Percentiles rank a stretch among this genome's conserved stretches.
Conservation (phyloP, 2,888 invertebrate genomes). For the Volucella inflata region DNA sequence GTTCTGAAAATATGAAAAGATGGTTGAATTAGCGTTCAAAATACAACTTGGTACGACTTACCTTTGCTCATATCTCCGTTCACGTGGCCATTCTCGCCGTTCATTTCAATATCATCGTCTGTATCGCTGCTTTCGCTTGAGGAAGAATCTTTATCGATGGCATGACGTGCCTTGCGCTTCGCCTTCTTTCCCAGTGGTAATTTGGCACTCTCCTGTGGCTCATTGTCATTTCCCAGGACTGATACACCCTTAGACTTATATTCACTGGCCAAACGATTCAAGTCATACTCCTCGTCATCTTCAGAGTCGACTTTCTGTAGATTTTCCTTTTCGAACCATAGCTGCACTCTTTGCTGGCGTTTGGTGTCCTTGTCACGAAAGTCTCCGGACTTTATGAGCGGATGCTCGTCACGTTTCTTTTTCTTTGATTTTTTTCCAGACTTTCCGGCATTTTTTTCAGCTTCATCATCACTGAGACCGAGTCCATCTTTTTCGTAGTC, state of each 20-base stretch:
- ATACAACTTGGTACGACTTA: background rate
- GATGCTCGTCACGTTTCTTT: constrained; percentile 85
- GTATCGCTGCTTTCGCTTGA: constrained; percentile 78
- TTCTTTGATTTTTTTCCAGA: constrained; percentile 77
- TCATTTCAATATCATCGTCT: constrained; percentile 80
- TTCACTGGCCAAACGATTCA: constrained; percentile 90
- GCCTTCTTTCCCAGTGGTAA: constrained; percentile 81
- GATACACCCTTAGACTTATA: constrained; percentile 89
- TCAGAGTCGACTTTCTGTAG: constrained; percentile 92
- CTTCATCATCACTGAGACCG: constrained; percentile 88
- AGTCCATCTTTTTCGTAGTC: constrained; percentile 81
- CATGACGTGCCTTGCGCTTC: constrained; percentile 80
- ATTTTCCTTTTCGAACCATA: constrained; percentile 94
- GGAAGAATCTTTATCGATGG: constrained; percentile 76
- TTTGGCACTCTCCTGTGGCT: constrained; percentile 44
- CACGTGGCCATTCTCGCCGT: constrained; percentile 72
- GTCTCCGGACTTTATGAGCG: constrained; percentile 92
- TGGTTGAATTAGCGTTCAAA: background rate
- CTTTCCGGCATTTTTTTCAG: constrained; percentile 82
- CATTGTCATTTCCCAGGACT: constrained; percentile 80
- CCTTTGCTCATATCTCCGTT: constrained; percentile 56
- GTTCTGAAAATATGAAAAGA: constrained; percentile 65
- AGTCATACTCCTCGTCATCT: constrained; percentile 93
- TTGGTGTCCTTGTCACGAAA: constrained; percentile 89
- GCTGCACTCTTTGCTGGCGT: constrained; percentile 90